phyloP scores from a whole-genome alignment of 1,140 invertebrate genomes.

The Phortica variegata region DNA sequence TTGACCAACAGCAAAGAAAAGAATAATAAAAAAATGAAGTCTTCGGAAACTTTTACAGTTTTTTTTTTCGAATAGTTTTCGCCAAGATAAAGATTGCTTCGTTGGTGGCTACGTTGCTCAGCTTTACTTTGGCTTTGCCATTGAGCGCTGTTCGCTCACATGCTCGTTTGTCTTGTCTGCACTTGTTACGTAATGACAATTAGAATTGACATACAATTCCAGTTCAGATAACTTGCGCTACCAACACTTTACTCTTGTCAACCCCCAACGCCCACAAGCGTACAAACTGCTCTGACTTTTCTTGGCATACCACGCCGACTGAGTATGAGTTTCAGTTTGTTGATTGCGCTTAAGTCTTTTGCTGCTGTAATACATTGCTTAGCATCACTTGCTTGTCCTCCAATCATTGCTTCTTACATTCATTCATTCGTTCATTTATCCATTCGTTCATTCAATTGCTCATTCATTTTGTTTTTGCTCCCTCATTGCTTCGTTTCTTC shows the following conservation, averaged over 20 bases:
- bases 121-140: background rate
- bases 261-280: too few relatives aligned
- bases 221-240: too few relatives aligned
- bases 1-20: too few relatives aligned
- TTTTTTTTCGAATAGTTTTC: slow-evolving; percentile 33
- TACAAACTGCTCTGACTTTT: slow-evolving; percentile 10
- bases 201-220: slow-evolving; percentile 46
- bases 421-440: slow-evolving; percentile 19
- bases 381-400: background rate
- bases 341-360: slow-evolving; percentile 48
- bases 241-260: too few relatives aligned
- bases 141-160: background rate
- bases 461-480: too few relatives aligned
- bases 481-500: too few relatives aligned
- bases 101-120: slow-evolving; percentile 14
- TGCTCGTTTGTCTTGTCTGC: slow-evolving; percentile 47
- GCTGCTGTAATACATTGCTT: background rate
- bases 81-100: slow-evolving; percentile 34
- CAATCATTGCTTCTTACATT: slow-evolving; percentile 4
- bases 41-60: slow-evolving; percentile 33
- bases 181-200: slow-evolving; percentile 52
- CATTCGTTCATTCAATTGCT: slow-evolving; percentile 9
- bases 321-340: slow-evolving; percentile 35
- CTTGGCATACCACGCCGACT: too few relatives aligned
- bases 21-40: too few relatives aligned